These are phyloP conservation scores for Monarcha castaneiventris DNA, from an alignment of 2,113 vertebrate species.

Conservation along the genomic window DNA sequence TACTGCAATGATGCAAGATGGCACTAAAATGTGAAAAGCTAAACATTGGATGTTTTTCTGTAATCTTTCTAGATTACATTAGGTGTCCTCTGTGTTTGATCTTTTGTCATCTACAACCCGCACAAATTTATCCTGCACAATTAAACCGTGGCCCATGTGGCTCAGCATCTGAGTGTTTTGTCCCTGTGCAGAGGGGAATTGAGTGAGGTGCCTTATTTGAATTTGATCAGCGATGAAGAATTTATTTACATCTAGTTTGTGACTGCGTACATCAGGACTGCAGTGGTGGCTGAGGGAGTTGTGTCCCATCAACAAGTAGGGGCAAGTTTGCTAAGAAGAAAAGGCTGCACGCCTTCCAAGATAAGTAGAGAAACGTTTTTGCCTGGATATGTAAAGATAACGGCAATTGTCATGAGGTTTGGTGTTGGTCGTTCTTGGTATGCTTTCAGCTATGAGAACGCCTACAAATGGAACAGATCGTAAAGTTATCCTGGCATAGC, in stretches of 20 bases:
- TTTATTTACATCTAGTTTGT: background rate
- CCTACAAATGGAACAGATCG: slow-evolving; percentile 30
- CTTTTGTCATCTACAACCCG: background rate
- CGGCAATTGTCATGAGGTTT: background rate
- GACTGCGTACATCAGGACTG: background rate
- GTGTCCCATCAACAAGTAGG: background rate
- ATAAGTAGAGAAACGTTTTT: background rate
- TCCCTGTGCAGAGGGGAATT: background rate
- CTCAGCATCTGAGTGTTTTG: background rate
- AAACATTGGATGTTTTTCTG: background rate
- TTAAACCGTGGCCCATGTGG: rapidly evolving
- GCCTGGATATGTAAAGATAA: background rate
- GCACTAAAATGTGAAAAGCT: background rate
- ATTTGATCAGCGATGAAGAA: background rate
- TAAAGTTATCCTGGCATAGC: slow-evolving; percentile 37
- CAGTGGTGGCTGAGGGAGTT: background rate
- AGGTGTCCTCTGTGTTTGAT: background rate
- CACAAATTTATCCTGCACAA: background rate
- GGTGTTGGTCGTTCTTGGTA: background rate
- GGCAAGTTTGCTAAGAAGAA: background rate
- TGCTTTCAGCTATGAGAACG: slow-evolving; percentile 35
- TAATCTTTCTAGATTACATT: background rate
- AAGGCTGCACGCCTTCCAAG: background rate
- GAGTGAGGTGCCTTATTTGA: background rate
- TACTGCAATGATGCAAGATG: background rate